These are phyloP conservation scores for Dreissena polymorpha DNA, from an alignment of 1,140 invertebrate species.

Conservation along the genomic window DNA sequence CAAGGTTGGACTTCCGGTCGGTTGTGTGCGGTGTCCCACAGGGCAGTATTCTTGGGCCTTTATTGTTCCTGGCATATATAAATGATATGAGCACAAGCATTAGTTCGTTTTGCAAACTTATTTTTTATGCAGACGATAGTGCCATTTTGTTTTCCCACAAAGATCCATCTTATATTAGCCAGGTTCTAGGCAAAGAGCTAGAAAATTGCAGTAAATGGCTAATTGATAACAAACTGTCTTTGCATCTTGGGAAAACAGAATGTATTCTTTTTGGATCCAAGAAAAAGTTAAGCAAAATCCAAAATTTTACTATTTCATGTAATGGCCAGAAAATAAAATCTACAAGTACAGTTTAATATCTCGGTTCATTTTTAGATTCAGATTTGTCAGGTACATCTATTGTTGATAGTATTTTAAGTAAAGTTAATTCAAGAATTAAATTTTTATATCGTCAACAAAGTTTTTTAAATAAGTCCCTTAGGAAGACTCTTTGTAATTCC, in stretches of 20 bases:
- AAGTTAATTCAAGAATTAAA: no score
- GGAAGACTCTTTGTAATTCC: no score
- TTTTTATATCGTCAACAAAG: no score
- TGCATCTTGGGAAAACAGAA: constrained; percentile 35
- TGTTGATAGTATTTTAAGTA: no score
- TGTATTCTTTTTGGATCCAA: constrained; percentile 25
- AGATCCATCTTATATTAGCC: constrained; percentile 22
- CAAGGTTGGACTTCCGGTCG: not conserved
- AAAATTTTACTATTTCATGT: no score
- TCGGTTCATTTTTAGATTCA: no score
- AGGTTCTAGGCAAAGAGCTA: constrained; percentile 11
- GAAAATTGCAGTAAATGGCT: constrained; percentile 28
- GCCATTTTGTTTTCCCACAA: constrained; percentile 22
- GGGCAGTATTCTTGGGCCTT: constrained; percentile 9
- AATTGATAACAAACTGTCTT: constrained; percentile 22
- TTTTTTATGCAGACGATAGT: constrained; percentile 32
- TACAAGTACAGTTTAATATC: no score
- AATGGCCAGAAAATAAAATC: no score
- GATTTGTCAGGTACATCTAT: no score
- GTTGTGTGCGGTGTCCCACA: constrained; percentile 20
- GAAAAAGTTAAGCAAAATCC: no score
- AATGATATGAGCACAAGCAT: constrained; percentile 32
- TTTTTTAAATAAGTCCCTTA: no score
- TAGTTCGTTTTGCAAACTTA: constrained; percentile 13
- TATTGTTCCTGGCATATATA: constrained; percentile 16